Percentiles rank a stretch among this genome's conserved stretches.
Conservation (phyloP, 1,140 invertebrate species). For the Saccostrea echinata region DNA sequence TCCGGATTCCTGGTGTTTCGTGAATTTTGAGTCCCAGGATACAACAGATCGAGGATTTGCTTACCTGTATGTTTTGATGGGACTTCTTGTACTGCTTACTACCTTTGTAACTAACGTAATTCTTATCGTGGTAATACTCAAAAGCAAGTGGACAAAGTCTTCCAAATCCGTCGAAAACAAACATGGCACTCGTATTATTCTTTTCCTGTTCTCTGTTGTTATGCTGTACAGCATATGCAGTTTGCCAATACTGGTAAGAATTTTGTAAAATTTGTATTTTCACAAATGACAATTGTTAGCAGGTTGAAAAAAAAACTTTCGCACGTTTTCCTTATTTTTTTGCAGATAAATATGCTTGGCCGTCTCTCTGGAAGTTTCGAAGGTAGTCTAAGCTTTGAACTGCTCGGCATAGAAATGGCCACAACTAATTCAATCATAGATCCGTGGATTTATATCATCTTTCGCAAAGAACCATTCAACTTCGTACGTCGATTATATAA, state of each 20-base stretch:
- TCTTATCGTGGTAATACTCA: not conserved
- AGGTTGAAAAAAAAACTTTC: not conserved
- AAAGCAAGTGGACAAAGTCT: not conserved
- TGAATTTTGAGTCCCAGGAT: slow-evolving; percentile 69
- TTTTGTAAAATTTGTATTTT: not conserved
- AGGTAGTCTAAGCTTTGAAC: not conserved
- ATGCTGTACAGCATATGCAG: not conserved
- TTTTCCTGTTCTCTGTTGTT: not conserved
- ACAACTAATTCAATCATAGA: not conserved
- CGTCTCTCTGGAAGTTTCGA: not conserved
- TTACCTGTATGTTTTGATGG: slow-evolving; percentile 70
- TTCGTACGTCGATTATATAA: not conserved
- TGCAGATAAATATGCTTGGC: not conserved
- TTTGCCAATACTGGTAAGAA: not conserved
- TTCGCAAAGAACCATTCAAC: not conserved
- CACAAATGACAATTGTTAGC: not conserved
- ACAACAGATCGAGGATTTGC: slow-evolving; percentile 62
- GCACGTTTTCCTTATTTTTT: not conserved
- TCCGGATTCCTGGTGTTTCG: slow-evolving; percentile 80
- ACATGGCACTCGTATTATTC: not conserved
- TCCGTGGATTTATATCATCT: slow-evolving; percentile 2
- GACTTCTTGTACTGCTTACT: slow-evolving; percentile 69
- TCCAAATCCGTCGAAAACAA: not conserved
- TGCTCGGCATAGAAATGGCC: not conserved
- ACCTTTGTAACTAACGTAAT: slow-evolving; percentile 62